phyloP scores from a whole-genome alignment of 2,888 invertebrate genomes.

The Heliconius cydno region DNA sequence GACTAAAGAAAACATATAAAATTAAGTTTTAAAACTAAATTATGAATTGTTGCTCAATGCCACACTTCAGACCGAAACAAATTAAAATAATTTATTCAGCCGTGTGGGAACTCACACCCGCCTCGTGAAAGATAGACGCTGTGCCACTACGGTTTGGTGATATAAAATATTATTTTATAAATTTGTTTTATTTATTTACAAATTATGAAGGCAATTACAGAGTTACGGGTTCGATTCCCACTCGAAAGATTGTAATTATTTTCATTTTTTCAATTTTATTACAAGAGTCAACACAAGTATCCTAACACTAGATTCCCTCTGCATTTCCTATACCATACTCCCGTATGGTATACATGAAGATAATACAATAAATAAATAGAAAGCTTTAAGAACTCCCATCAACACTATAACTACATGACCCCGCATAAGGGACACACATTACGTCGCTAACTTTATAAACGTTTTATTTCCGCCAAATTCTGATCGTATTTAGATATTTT shows the following conservation, averaged over 20 bases:
- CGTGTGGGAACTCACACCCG: too few relatives aligned
- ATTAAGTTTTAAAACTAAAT: too few relatives aligned
- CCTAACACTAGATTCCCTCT: not conserved
- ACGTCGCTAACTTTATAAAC: conserved; percentile 21
- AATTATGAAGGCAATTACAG: not conserved
- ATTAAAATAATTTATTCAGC: too few relatives aligned
- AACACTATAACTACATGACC: not conserved
- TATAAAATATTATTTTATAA: too few relatives aligned
- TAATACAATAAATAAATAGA: not conserved
- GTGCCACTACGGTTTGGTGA: too few relatives aligned
- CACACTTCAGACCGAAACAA: too few relatives aligned
- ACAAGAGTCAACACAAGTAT: not conserved
- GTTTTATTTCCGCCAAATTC: conserved; percentile 41
- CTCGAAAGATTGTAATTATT: not conserved
- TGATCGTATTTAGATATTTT: conserved; percentile 44
- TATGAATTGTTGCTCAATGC: too few relatives aligned
- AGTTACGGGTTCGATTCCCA: not conserved
- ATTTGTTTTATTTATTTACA: too few relatives aligned
- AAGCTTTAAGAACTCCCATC: not conserved
- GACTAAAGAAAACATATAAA: too few relatives aligned
- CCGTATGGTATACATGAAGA: not conserved
- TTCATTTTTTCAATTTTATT: not conserved
- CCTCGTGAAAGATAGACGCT: too few relatives aligned
- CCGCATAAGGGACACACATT: not conserved
- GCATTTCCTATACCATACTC: not conserved